These are phyloP conservation scores for Cololabis saira DNA, from an alignment of 2,113 vertebrate species.

Conservation along the genomic window DNA sequence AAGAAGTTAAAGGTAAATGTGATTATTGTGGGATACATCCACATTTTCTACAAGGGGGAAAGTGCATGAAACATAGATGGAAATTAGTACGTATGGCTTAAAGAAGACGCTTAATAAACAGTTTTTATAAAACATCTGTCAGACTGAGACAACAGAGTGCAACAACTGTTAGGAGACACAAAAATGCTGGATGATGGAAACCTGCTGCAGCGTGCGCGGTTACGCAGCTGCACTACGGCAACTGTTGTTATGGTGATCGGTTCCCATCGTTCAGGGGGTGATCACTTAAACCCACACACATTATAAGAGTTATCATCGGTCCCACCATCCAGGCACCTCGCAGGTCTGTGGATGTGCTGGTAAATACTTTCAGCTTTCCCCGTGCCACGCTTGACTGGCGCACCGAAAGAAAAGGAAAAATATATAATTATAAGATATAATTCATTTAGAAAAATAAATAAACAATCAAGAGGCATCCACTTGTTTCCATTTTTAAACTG, in stretches of 20 bases:
- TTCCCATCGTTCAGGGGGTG: conserved; percentile 4
- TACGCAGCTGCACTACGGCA: conserved; percentile 19
- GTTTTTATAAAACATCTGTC: no score
- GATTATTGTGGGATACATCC: not conserved
- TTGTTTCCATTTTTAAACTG: no score
- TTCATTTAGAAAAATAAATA: no score
- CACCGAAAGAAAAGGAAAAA: no score
- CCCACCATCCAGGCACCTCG: conserved; percentile 5
- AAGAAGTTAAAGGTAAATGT: conserved; percentile 5
- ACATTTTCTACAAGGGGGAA: not conserved
- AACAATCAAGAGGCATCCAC: no score
- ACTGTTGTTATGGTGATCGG: conserved; percentile 56
- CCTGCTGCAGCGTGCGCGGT: not conserved
- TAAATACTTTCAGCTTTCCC: not conserved
- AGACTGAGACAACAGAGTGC: no score
- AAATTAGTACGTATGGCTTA: no score
- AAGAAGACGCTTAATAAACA: no score
- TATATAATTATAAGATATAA: no score
- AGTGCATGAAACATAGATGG: not conserved
- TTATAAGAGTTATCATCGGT: conserved; percentile 5
- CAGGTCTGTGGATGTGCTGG: not conserved
- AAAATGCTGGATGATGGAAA: not conserved
- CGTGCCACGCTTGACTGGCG: no score
- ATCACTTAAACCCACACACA: conserved; percentile 4
- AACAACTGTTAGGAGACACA: no score